These are phyloP conservation scores for Hepsetus odoe DNA, from an alignment of 2,113 vertebrate genomes.

Conservation along the genomic window DNA sequence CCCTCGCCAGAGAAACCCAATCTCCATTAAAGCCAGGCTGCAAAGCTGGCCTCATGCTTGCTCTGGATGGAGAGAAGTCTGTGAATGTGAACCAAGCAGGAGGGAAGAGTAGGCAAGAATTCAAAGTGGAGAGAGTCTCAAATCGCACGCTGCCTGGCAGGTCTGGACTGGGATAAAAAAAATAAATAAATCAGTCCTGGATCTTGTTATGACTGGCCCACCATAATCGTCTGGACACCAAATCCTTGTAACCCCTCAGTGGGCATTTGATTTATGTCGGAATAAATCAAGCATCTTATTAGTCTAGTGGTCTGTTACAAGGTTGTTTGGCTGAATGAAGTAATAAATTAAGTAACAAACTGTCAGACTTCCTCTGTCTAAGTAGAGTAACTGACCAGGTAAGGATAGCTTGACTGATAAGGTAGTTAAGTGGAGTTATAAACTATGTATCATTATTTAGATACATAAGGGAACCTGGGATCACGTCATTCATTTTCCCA, in stretches of 20 bases:
- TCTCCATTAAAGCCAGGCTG: constrained; percentile 44
- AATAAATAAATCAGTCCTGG: neutral
- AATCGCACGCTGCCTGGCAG: neutral
- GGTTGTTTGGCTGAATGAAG: no score
- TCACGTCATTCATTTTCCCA: no score
- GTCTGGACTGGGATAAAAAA: neutral
- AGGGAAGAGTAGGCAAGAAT: neutral
- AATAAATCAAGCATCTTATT: no score
- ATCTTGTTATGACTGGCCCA: neutral
- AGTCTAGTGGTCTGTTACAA: no score
- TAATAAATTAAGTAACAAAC: no score
- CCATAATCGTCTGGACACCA: neutral
- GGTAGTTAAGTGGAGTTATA: no score
- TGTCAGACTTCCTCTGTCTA: no score
- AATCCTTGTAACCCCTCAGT: neutral
- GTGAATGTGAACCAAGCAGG: constrained; percentile 1
- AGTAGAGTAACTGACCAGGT: no score
- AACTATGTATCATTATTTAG: no score
- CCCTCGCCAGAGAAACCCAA: constrained; percentile 47
- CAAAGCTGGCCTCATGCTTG: constrained; percentile 4
- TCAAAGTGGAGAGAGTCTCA: neutral
- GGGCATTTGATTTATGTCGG: neutral
- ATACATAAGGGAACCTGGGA: no score
- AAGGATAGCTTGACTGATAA: no score
- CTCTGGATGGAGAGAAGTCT: neutral